These are phyloP conservation scores for Parazoanthus darwini DNA, from an alignment of 92 coral and sea anemone genomes.

Conservation along the genomic window DNA sequence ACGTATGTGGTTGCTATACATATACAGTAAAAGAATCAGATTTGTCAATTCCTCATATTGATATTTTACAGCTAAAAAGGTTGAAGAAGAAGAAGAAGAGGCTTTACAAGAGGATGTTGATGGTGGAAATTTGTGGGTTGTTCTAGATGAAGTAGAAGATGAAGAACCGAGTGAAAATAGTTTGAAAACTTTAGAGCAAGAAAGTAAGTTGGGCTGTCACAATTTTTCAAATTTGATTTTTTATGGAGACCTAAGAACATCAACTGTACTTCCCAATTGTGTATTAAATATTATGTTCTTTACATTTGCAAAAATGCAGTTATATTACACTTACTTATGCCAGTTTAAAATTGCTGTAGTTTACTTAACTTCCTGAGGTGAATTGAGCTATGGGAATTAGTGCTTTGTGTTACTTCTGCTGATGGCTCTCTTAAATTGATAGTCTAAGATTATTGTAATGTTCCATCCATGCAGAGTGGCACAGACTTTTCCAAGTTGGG, in stretches of 20 bases:
- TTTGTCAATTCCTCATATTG: neutral
- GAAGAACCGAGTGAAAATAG: slow-evolving; percentile 42
- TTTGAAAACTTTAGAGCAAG: slow-evolving; percentile 36
- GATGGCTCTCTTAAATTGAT: too few relatives aligned
- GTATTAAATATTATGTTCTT: too few relatives aligned
- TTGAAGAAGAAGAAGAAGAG: slow-evolving; percentile 21
- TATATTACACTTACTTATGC: too few relatives aligned
- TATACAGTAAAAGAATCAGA: neutral
- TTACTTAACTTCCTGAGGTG: too few relatives aligned
- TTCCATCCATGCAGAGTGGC: too few relatives aligned
- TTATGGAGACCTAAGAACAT: neutral
- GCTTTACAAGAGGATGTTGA: slow-evolving; percentile 3
- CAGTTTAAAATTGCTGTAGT: too few relatives aligned
- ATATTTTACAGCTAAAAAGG: neutral
- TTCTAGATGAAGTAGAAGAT: slow-evolving; percentile 54
- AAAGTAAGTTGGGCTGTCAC: slow-evolving; percentile 44
- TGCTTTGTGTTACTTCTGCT: too few relatives aligned
- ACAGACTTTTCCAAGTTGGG: too few relatives aligned
- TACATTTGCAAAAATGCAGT: too few relatives aligned
- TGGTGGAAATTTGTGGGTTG: slow-evolving; percentile 37
- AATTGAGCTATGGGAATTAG: too few relatives aligned
- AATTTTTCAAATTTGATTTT: neutral
- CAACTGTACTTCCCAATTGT: neutral
- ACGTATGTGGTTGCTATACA: neutral
- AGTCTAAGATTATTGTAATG: too few relatives aligned